A percentile compares a stretch with the other conserved stretches of the same genome.
Conservation (phyloP, 2,888 invertebrate species). For the Itoplectis maculator region DNA sequence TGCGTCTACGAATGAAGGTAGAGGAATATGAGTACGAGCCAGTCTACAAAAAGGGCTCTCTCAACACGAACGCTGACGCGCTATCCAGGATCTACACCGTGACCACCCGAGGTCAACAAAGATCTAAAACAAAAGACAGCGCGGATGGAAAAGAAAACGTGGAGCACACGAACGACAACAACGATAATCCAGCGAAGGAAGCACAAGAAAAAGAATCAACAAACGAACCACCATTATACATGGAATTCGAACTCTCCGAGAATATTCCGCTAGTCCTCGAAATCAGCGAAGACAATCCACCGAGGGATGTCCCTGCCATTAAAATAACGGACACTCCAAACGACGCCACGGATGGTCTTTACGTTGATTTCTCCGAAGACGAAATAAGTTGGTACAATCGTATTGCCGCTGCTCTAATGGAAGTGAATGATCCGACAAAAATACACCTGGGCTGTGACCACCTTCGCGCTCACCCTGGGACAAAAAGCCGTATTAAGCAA, state of each 20-base stretch:
- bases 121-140: not conserved
- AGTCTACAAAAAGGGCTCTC: not conserved
- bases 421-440: not conserved
- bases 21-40: not conserved
- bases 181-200: too few relatives aligned
- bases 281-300: not conserved
- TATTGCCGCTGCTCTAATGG: not conserved
- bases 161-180: too few relatives aligned
- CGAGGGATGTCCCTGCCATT: not conserved
- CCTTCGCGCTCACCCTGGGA: not conserved
- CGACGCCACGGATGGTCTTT: not conserved
- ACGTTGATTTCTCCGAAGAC: not conserved
- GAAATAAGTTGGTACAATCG: not conserved
- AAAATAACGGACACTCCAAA: not conserved
- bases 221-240: conserved; percentile 1
- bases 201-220: too few relatives aligned
- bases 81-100: not conserved
- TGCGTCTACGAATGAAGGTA: not conserved
- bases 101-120: conserved; percentile 3
- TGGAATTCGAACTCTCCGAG: not conserved
- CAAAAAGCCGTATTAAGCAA: not conserved
- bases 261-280: not conserved
- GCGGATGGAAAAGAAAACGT: not conserved
- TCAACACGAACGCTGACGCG: not conserved
- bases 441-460: not conserved